Evolutionary conservation across 2,888 invertebrate genomes (phyloP).

Genomic region (Sphecodes monilicornis): DNA sequence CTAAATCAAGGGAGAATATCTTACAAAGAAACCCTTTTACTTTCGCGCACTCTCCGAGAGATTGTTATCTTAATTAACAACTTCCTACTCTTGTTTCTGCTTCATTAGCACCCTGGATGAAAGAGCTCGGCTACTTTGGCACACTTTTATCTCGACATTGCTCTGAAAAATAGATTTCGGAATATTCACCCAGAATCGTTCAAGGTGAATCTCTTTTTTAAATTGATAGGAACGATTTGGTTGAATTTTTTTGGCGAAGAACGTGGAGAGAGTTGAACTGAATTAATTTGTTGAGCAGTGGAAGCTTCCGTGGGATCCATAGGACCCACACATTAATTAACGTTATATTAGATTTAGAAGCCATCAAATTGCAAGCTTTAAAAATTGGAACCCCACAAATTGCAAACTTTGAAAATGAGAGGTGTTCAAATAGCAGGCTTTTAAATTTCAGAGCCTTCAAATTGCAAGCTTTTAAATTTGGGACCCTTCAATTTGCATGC

Average conservation of each 20-base stretch:
- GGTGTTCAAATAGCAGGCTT: too few relatives aligned
- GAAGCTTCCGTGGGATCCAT: too few relatives aligned
- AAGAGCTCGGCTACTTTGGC: not conserved
- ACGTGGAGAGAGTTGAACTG: not conserved
- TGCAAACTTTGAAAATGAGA: too few relatives aligned
- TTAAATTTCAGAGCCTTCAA: too few relatives aligned
- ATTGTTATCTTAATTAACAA: conserved; percentile 6
- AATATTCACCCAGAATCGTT: not conserved
- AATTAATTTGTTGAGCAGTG: not conserved
- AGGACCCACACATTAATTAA: too few relatives aligned
- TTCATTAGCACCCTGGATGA: conserved; percentile 2
- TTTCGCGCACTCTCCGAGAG: not conserved
- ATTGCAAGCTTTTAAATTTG: too few relatives aligned
- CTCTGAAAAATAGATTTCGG: not conserved
- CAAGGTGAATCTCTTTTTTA: not conserved
- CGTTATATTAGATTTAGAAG: too few relatives aligned
- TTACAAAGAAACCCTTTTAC: not conserved
- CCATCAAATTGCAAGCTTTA: too few relatives aligned
- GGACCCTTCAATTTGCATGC: too few relatives aligned
- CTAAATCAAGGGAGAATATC: not conserved
- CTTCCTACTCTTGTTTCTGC: conserved; percentile 1
- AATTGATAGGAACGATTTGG: not conserved
- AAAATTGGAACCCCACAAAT: too few relatives aligned
- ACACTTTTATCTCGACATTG: not conserved
- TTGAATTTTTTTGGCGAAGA: not conserved